Evolutionary conservation across 2,797 vertebrate species (phyloP).

Genomic region (Gobionotothen gibberifrons): DNA sequence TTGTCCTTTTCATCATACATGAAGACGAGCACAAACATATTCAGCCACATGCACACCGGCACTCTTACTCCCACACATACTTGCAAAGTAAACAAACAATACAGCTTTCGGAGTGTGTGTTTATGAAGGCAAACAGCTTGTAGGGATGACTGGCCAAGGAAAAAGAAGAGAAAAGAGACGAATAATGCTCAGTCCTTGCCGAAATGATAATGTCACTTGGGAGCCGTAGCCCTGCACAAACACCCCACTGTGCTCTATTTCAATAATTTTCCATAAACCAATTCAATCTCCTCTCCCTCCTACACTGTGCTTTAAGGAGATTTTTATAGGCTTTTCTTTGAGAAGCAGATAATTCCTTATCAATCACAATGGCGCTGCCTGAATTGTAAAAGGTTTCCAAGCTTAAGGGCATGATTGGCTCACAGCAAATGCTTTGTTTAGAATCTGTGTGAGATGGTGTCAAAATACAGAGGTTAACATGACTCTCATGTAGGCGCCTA

Average conservation of each 20-base stretch:
- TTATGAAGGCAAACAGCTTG: conserved; percentile 59
- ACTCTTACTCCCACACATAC: conserved; percentile 32
- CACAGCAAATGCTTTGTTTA: conserved; percentile 25
- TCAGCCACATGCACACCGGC: conserved; percentile 33
- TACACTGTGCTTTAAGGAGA: conserved; percentile 52
- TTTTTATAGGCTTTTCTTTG: conserved; percentile 69
- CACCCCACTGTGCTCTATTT: conserved; percentile 63
- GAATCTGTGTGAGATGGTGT: not conserved
- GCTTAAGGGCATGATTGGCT: conserved; percentile 31
- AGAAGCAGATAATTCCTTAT: conserved; percentile 60
- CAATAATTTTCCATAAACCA: conserved; percentile 68
- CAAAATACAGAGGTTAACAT: conserved; percentile 3
- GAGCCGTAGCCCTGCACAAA: conserved; percentile 49
- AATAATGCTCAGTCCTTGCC: conserved; percentile 52
- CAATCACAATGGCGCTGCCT: conserved; percentile 50
- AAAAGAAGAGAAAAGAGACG: conserved; percentile 44
- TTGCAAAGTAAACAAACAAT: conserved; percentile 56
- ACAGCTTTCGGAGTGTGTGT: conserved; percentile 38
- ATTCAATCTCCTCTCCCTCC: conserved; percentile 53
- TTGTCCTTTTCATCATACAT: conserved; percentile 28
- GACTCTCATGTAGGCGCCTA: not conserved
- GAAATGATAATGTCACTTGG: conserved; percentile 63
- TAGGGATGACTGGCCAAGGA: conserved; percentile 38
- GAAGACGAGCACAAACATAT: conserved; percentile 16
- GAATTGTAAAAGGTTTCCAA: conserved; percentile 31